A percentile compares a stretch with the other conserved stretches of the same genome.
phyloP scores from a whole-genome alignment of 2,113 vertebrate genomes.

The Candoia aspera region DNA sequence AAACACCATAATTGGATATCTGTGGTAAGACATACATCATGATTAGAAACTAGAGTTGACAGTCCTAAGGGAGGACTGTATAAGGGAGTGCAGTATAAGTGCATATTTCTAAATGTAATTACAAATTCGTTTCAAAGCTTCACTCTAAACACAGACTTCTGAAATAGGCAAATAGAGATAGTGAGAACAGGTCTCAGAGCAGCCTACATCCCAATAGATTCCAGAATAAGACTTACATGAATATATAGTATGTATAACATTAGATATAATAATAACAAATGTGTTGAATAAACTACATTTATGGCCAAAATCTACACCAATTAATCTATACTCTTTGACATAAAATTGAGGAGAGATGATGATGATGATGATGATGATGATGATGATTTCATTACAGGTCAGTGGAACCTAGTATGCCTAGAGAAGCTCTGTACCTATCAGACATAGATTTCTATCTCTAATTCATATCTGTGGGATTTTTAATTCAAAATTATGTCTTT shows the following conservation, averaged over 20 bases:
- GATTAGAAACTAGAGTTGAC: not conserved
- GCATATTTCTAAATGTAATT: not conserved
- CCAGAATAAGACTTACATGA: not conserved
- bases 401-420: not conserved
- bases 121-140: not conserved
- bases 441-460: not conserved
- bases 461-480: not conserved
- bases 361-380: too few relatives aligned
- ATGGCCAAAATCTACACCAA: not conserved
- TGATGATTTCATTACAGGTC: not conserved
- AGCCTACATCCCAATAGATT: not conserved
- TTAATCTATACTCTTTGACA: not conserved
- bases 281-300: not conserved
- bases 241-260: not conserved
- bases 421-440: not conserved
- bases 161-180: not conserved
- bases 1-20: not conserved
- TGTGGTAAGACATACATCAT: not conserved
- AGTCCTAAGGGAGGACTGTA: not conserved
- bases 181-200: not conserved
- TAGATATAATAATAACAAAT: not conserved
- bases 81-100: not conserved
- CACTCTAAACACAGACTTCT: not conserved
- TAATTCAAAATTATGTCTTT: not conserved
- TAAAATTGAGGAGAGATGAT: not conserved